Base-by-base conservation (phyloP, 2,888 invertebrate species). In the Apamea monoglypha region DNA sequence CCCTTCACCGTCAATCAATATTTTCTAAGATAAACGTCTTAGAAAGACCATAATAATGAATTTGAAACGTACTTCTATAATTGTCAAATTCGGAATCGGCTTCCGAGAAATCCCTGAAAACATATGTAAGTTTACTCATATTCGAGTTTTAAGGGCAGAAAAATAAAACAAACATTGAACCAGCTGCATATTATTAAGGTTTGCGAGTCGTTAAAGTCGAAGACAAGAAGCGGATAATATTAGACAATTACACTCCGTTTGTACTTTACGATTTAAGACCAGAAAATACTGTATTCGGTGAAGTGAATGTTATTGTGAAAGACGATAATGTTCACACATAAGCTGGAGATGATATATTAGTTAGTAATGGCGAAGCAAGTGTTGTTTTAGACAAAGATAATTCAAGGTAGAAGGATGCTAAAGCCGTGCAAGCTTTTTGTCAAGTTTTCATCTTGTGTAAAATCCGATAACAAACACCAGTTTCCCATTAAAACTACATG, bases 171-270 rank as follows among this genome's bases (percentile, higher is more conserved):
- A 66, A 53, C 25, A n/a, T n/a, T 53, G 8, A 25, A 16, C 75
- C 87, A 76, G 76, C 74, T 76, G 80, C 56, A 64, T 61, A 70
- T 40, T 53, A 78, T 75, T 66, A 82, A 76, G 73, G 36, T 74
- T 80, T 56, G 71, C 71, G 40, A 63, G 56, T 80, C 87, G 64
- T 83, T 69, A 87, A 85, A 63, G 74, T 74, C 68, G 50, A 83
- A 63, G 71, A 47, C 66, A 32, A 76, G 70, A 63, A 69, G 56
- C 47, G 63, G 40, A 29, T 71, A 71, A 67, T 66, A 74, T 56
- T 66, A 86, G 64, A 68, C 64, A 74, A 78, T 75, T 59, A 50
- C 63, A 18, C 63, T 29, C 36, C 61, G 59, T 61, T 85, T 73
- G 63, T 61, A 66, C 53, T 81, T 73, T 81, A 86, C 50, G 73